Conservation (phyloP, 2,888 invertebrate species). For the Aphidoletes aphidimyza region DNA sequence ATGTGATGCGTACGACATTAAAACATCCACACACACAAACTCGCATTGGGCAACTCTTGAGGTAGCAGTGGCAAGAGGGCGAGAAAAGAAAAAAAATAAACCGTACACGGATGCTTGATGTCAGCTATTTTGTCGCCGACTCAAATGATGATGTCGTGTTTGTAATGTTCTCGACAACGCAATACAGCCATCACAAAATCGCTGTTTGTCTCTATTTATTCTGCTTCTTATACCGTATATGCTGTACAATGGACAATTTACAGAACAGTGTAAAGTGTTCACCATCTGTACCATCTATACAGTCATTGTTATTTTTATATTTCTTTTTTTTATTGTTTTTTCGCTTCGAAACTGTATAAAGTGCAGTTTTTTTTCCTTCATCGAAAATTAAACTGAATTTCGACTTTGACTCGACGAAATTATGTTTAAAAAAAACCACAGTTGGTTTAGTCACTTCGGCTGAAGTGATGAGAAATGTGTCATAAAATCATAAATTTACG, state of each 20-base stretch:
- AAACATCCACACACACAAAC: conserved; percentile 12
- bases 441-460: background rate
- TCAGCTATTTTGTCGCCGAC: conserved; percentile 21
- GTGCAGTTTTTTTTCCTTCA: background rate
- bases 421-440: background rate
- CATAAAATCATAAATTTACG: conserved; percentile 39
- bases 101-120: background rate
- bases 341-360: background rate
- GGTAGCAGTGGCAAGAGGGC: background rate
- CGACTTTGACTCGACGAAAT: background rate
- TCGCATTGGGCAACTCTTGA: background rate
- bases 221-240: too few species aligned
- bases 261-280: too few species aligned
- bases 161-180: background rate
- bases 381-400: background rate
- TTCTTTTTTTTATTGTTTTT: conserved; percentile 16
- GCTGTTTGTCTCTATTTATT: too few species aligned
- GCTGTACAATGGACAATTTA: too few species aligned
- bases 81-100: background rate
- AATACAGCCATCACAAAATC: too few species aligned
- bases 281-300: background rate
- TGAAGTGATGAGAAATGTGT: conserved; percentile 22
- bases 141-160: background rate
- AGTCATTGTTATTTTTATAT: background rate
- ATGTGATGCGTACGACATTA: conserved; percentile 39